Percentiles rank a stretch among this genome's conserved stretches.
These are phyloP conservation scores for Boulengeromyrus knoepffleri DNA, from an alignment of 2,113 vertebrate species.

Conservation along the genomic window DNA sequence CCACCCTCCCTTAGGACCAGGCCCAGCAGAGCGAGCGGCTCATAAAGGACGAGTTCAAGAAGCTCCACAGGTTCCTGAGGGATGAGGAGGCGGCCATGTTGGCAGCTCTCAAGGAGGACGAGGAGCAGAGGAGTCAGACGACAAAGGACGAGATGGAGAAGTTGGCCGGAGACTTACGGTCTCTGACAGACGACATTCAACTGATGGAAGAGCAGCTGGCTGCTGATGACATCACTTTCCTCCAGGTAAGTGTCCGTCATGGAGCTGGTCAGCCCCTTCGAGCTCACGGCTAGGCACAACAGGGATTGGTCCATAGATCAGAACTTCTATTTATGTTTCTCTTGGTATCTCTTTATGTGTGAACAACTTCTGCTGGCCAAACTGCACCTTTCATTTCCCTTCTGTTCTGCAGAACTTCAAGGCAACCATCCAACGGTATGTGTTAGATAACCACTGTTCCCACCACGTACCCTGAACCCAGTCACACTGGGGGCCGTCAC, in stretches of 20 bases:
- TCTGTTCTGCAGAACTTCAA: constrained; percentile 17
- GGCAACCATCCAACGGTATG: not conserved
- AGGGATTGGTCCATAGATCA: not conserved
- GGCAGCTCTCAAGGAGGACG: constrained; percentile 39
- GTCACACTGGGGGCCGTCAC: not conserved
- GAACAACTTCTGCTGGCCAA: not conserved
- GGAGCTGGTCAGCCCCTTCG: not conserved
- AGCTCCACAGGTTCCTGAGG: constrained; percentile 44
- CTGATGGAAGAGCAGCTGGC: constrained; percentile 34
- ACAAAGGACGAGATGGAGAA: constrained; percentile 35
- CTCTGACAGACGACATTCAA: constrained; percentile 28
- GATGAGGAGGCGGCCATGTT: constrained; percentile 39
- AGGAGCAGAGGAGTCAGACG: constrained; percentile 41
- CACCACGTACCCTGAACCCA: not conserved
- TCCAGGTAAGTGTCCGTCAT: constrained; percentile 31
- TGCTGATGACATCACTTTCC: constrained; percentile 29
- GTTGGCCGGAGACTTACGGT: constrained; percentile 29
- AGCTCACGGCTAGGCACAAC: not conserved
- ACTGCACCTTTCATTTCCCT: not conserved
- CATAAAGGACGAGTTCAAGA: constrained; percentile 45
- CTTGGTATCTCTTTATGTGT: not conserved
- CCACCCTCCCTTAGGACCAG: constrained; percentile 32
- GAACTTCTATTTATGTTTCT: not conserved
- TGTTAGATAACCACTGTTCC: not conserved
- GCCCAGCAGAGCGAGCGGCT: constrained; percentile 28